phyloP scores from a whole-genome alignment of 2,797 vertebrate genomes.

The Xenopus petersii region DNA sequence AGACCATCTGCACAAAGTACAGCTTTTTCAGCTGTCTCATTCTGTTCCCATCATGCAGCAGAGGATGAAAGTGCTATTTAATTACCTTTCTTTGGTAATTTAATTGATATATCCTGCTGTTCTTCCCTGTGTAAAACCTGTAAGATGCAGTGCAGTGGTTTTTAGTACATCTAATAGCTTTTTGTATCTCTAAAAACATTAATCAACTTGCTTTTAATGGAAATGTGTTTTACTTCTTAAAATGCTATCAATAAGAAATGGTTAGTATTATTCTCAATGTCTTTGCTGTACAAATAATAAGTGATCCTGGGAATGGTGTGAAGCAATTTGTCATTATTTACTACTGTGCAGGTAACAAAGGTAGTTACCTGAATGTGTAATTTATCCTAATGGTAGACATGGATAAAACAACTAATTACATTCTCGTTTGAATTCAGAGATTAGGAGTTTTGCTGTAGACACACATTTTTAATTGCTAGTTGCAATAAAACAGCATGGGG shows the following conservation, averaged over 20 bases:
- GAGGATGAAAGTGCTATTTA: slow-evolving; percentile 30
- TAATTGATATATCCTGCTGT: slow-evolving; percentile 20
- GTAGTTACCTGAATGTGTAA: neutral
- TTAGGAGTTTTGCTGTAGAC: slow-evolving; percentile 9
- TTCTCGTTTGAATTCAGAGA: slow-evolving; percentile 24
- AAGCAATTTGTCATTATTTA: slow-evolving; percentile 20
- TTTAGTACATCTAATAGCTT: no score
- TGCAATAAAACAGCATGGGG: slow-evolving; percentile 19
- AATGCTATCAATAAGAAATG: slow-evolving; percentile 4
- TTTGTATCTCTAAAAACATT: slow-evolving; percentile 8
- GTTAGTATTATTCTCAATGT: slow-evolving; percentile 15
- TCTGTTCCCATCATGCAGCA: neutral
- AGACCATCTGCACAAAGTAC: slow-evolving; percentile 24
- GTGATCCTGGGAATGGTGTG: neutral
- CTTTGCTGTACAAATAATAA: slow-evolving; percentile 10
- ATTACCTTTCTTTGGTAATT: slow-evolving; percentile 20
- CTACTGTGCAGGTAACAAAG: neutral
- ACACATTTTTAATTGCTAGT: slow-evolving; percentile 24
- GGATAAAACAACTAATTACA: slow-evolving; percentile 21
- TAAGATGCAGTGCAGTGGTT: slow-evolving; percentile 15
- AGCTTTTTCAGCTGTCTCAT: neutral
- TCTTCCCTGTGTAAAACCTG: slow-evolving; percentile 12
- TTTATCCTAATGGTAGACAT: slow-evolving; percentile 17
- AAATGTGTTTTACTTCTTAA: neutral
- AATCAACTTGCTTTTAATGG: slow-evolving; percentile 3